Base-by-base conservation (phyloP, 2,888 invertebrate genomes). In the Acutogordius australiensis region DNA sequence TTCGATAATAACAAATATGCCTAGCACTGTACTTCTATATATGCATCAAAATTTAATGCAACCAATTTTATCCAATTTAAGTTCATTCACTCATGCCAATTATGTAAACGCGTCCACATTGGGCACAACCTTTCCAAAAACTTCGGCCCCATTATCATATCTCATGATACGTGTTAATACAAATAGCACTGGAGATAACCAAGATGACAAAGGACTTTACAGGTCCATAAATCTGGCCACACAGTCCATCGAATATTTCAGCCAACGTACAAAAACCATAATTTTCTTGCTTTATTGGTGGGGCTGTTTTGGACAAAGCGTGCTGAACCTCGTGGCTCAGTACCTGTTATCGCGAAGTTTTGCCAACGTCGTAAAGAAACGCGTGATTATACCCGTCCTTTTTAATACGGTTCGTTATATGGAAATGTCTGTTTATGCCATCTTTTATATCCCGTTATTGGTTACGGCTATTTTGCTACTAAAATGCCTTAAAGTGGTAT, bases 241-340 rank as follows among this genome's bases (percentile, higher is more conserved):
- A 8, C 8, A 37, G 8, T 13, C 8, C 18, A 37, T 13, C 8
- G 18, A 37, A 18, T 18, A 37, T 37, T 13, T 13, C 18, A 23
- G 8, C 4, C 8, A 26, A 4, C 4, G 18, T n/a, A 51, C 51
- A 8, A 23, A 51, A 21, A 4, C 26, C 51, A 21, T 8, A 8
- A 51, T 51, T 4, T 51, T 51, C 23, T 51, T 51, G 8, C 23
- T 51, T n/a, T 51, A 21, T 51, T 51, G 51, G 8, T 51, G 51
- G 51, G 51, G 51, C 4, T 51, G 51, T 51, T 21, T 51, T 21
- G 51, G 51, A 4, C 51, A 51, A 23, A 26, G 51, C 4, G 23
- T 51, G 23, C 23, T 51, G 23, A 51, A 51, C 23, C 23, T 51
- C 4, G 23, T 23, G 23, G 51, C 51, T 8, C 51, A 51, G 23